Evolutionary conservation across 2,113 vertebrate genomes (phyloP), one percentile per base, ranked within the genome.

Genomic region (Eurystomus gularis): DNA sequence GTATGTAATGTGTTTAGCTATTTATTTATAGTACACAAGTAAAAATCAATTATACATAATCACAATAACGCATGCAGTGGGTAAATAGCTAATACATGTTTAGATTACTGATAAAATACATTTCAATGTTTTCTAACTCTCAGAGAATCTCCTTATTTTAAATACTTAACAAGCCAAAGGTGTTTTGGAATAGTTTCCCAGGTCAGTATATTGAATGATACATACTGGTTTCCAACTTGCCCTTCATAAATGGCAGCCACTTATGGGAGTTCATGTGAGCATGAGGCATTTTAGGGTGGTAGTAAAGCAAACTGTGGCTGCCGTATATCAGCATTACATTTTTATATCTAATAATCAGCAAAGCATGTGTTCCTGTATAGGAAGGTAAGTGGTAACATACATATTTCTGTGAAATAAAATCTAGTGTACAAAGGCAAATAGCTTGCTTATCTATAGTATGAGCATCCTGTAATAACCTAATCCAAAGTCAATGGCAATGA

Each of bases 211-310:
- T 58, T 70, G 78, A 66, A 80, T 64, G 70, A n/a, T 62, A 90
- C 5, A 2, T n/a, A 24, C 39, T 7, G 5, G 77, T 86, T 96
- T 96, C 72, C 88, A 88, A 65, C 80, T 82, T 79, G 91, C n/a
- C 95, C 96, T 97, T 97, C 93, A 85, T 86, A 82, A 86, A 87
- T 62, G 49, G 42, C 44, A 86, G 68, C 72, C 46, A 13, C 71
- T 86, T 92, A 72, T 46, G 55, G 77, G 85, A 57, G 64, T 81
- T 95, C 84, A 80, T 85, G 44, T 77, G 60, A 48, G 25, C 33
- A 2, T 13, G 40, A 42, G 80, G 52, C 25, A 66, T 83, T 65
- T 62, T 89, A 86, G 55, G 49, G 60, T 24, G 24, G 78, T 61
- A 94, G 76, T 79, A 96, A 96, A 96, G 51, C 44, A 91, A 91